phyloP scores from a whole-genome alignment of 2,797 vertebrate genomes.

The Buphagus erythrorhynchus region DNA sequence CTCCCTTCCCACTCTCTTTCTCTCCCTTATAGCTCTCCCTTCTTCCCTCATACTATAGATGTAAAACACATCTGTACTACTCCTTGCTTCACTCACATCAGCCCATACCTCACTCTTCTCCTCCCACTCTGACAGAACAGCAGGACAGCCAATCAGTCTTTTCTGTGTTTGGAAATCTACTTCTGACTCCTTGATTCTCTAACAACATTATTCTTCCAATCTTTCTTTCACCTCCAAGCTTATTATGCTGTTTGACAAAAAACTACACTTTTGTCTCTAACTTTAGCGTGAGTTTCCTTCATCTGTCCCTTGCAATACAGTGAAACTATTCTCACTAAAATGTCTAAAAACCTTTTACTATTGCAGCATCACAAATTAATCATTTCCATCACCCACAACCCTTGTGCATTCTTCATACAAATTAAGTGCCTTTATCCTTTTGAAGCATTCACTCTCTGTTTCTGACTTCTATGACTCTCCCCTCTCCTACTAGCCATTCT shows the following conservation, averaged over 20 bases:
- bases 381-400: not conserved
- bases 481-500: not conserved
- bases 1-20: conserved; percentile 21
- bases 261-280: not conserved
- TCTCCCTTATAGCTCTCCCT: not conserved
- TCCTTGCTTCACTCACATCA: not conserved
- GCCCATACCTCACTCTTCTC: not conserved
- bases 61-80: not conserved
- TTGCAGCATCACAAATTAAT: not conserved
- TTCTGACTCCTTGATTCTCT: not conserved
- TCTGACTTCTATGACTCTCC: not conserved
- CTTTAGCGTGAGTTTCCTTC: not conserved
- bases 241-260: not conserved
- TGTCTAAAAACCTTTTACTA: not conserved
- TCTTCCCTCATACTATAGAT: not conserved
- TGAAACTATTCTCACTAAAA: not conserved
- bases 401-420: not conserved
- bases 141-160: not conserved
- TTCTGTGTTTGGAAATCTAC: not conserved
- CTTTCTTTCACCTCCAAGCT: not conserved
- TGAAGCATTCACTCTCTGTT: not conserved
- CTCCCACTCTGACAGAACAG: not conserved
- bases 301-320: not conserved
- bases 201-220: not conserved
- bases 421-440: not conserved